Percentiles rank a stretch among this genome's conserved stretches.
phyloP scores from a whole-genome alignment of 2,113 vertebrate species.

The Hymenochirus boettgeri region DNA sequence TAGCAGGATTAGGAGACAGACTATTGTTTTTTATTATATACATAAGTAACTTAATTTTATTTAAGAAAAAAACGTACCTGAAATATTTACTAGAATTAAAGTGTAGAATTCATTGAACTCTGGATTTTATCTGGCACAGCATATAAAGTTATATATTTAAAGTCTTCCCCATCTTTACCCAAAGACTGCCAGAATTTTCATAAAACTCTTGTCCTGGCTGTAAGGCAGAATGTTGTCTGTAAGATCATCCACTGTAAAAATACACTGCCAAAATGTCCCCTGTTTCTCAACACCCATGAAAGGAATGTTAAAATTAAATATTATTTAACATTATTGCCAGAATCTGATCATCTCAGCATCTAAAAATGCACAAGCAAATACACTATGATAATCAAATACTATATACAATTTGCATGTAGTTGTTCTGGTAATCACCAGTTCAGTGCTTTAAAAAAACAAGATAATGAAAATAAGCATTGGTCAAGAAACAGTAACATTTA shows the following conservation, averaged over 20 bases:
- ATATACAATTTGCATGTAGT: no score
- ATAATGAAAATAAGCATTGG: no score
- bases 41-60: no score
- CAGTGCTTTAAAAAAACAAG: no score
- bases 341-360: no score
- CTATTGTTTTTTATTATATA: no score
- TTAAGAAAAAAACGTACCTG: constrained; percentile 77
- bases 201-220: constrained; percentile 75
- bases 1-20: no score
- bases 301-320: background rate
- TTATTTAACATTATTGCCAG: no score
- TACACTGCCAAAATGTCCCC: constrained; percentile 83
- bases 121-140: constrained; percentile 83
- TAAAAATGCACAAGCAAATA: no score
- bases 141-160: constrained; percentile 72
- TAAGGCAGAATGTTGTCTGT: constrained; percentile 70
- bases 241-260: constrained; percentile 84
- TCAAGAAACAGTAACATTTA: no score
- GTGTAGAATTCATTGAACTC: constrained; percentile 90
- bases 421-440: no score
- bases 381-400: no score
- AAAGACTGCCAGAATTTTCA: constrained; percentile 74
- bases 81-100: constrained; percentile 77
- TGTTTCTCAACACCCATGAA: constrained; percentile 75
- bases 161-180: constrained; percentile 72